Evolutionary conservation across 2,888 invertebrate genomes (phyloP).

Genomic region (Drymonia ruficornis): DNA sequence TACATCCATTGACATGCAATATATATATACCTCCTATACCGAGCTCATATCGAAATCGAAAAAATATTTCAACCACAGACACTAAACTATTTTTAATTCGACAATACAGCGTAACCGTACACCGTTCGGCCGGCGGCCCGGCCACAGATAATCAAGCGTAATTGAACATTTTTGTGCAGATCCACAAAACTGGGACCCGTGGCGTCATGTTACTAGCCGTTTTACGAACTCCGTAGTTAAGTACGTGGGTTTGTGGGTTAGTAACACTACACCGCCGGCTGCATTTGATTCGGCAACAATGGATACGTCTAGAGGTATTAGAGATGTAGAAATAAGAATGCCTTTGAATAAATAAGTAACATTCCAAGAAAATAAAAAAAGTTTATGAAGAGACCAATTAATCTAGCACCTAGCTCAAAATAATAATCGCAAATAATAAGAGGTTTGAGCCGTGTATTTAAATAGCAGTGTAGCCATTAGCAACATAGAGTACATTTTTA

Average conservation of each 20-base stretch:
- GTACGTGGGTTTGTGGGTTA: slow-evolving; percentile 2
- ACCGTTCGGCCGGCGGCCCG: slow-evolving; percentile 5
- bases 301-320: slow-evolving; percentile 5
- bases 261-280: slow-evolving; percentile 8
- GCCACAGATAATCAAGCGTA: slow-evolving; percentile 8
- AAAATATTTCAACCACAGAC: neutral
- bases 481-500: no score
- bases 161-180: slow-evolving; percentile 7
- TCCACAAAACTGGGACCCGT: neutral
- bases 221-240: neutral
- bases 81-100: slow-evolving; percentile 5
- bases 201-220: slow-evolving; percentile 2
- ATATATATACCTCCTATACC: no score
- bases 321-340: neutral
- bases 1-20: no score
- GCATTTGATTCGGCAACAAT: slow-evolving; percentile 6
- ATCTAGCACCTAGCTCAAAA: neutral
- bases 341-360: neutral
- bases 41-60: neutral
- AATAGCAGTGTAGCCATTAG: no score
- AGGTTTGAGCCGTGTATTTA: no score
- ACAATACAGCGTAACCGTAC: slow-evolving; percentile 5
- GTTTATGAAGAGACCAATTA: neutral
- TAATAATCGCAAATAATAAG: neutral
- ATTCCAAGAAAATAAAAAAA: neutral